A percentile compares a stretch with the other conserved stretches of the same genome.
phyloP scores from a whole-genome alignment of 2,888 invertebrate genomes.

The Poecilus cupreus region DNA sequence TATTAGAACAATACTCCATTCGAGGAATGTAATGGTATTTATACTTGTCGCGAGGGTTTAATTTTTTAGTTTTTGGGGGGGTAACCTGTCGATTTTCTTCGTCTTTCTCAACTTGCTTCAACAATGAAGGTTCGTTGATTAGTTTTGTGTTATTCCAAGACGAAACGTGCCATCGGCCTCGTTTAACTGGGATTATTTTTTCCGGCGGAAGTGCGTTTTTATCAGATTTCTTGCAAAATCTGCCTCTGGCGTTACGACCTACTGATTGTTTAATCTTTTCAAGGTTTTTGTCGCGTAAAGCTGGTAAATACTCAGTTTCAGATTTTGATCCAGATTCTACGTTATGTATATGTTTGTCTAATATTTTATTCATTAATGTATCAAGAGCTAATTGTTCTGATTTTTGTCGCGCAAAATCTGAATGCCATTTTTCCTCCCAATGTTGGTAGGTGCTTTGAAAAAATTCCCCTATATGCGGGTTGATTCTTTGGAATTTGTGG shows the following conservation, averaged over 20 bases:
- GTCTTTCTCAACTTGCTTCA: neutral
- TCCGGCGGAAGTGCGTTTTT: neutral
- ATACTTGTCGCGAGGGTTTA: neutral
- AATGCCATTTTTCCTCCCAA: conserved; percentile 20
- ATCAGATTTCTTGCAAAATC: conserved; percentile 24
- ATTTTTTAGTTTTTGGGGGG: neutral
- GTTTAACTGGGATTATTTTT: neutral
- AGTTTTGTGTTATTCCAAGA: neutral
- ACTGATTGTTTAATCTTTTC: neutral
- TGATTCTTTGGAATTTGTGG: conserved; percentile 61
- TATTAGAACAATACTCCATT: conserved; percentile 68
- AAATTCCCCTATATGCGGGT: neutral
- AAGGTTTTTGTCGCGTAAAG: no score
- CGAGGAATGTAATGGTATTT: conserved; percentile 66
- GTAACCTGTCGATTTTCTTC: no score
- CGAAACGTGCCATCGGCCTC: conserved; percentile 23
- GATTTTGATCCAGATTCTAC: no score
- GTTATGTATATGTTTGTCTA: conserved; percentile 28
- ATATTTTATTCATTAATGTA: conserved; percentile 2
- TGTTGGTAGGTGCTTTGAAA: neutral
- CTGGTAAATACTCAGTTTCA: no score
- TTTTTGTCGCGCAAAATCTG: conserved; percentile 35
- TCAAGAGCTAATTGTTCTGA: conserved; percentile 47
- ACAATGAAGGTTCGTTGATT: neutral
- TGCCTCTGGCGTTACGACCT: neutral